Evolutionary conservation across 2,888 invertebrate genomes (phyloP).

Genomic region (Caenorhabditis virilis): DNA sequence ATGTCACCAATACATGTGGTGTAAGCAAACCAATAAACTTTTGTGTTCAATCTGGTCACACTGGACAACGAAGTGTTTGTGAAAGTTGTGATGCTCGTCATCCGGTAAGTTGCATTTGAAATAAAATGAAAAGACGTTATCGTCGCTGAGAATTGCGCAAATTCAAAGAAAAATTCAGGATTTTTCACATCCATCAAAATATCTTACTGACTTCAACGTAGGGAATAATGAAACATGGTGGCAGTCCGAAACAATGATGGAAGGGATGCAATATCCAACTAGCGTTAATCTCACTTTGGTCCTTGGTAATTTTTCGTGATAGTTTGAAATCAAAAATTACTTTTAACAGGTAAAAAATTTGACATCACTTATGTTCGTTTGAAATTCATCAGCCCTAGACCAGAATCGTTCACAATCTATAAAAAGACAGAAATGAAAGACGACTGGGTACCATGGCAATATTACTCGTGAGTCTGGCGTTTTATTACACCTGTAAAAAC

Average conservation of each 20-base stretch:
- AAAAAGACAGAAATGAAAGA: conserved; percentile 77
- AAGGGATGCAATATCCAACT: conserved; percentile 86
- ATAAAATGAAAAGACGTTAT: neutral
- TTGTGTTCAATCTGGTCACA: conserved; percentile 86
- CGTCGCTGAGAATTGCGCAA: no score
- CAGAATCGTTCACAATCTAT: conserved; percentile 95
- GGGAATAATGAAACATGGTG: conserved; percentile 91
- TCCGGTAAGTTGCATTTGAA: conserved; percentile 39
- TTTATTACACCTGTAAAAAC: no score
- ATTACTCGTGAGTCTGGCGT: conserved; percentile 72
- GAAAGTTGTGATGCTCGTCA: conserved; percentile 63
- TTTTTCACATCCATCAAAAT: conserved; percentile 58
- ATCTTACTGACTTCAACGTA: conserved; percentile 88
- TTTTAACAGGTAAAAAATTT: conserved; percentile 84
- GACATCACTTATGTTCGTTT: conserved; percentile 95
- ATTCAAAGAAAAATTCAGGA: no score
- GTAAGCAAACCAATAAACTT: conserved; percentile 78
- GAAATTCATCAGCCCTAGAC: conserved; percentile 90
- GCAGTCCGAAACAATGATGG: conserved; percentile 97
- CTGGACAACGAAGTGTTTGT: conserved; percentile 69
- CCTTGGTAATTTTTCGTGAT: conserved; percentile 77
- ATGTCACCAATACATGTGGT: conserved; percentile 95
- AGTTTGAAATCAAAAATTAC: neutral
- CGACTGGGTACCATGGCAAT: conserved; percentile 75
- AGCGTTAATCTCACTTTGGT: conserved; percentile 89